Conservation (phyloP, 1,140 invertebrate species). For the Caenorhabditis latens region DNA sequence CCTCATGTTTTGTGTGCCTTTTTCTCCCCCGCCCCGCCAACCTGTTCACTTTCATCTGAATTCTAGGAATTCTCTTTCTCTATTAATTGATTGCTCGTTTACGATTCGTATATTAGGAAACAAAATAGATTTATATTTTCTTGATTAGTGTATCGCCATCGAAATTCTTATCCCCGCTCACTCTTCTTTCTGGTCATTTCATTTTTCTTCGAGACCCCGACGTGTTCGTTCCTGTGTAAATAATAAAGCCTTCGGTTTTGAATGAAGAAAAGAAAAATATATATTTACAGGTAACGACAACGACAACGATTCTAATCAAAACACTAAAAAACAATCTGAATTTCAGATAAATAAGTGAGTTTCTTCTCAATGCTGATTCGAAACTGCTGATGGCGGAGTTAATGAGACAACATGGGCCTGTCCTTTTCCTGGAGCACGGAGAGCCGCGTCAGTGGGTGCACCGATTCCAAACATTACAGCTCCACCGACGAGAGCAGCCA, state of each 20-base stretch:
- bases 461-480: slow-evolving; percentile 59
- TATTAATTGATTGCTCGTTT: neutral
- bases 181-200: slow-evolving; percentile 27
- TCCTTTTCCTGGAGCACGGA: slow-evolving; percentile 30
- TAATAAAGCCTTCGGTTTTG: slow-evolving; percentile 5
- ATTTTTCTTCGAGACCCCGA: neutral
- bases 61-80: slow-evolving; percentile 32
- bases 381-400: slow-evolving; percentile 21
- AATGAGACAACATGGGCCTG: slow-evolving; percentile 15
- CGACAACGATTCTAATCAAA: neutral
- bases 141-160: neutral
- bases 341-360: neutral
- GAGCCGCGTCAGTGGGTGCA: slow-evolving; percentile 35
- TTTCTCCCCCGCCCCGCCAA: neutral
- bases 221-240: slow-evolving; percentile 1
- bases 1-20: slow-evolving; percentile 7
- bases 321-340: neutral
- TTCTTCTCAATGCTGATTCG: slow-evolving; percentile 11
- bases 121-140: neutral
- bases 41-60: slow-evolving; percentile 2
- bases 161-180: neutral
- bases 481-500: slow-evolving; percentile 70
- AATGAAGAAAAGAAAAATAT: neutral
- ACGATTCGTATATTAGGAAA: neutral
- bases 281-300: neutral